Base-by-base conservation (phyloP, 2,888 invertebrate species). In the Apantesis nais region DNA sequence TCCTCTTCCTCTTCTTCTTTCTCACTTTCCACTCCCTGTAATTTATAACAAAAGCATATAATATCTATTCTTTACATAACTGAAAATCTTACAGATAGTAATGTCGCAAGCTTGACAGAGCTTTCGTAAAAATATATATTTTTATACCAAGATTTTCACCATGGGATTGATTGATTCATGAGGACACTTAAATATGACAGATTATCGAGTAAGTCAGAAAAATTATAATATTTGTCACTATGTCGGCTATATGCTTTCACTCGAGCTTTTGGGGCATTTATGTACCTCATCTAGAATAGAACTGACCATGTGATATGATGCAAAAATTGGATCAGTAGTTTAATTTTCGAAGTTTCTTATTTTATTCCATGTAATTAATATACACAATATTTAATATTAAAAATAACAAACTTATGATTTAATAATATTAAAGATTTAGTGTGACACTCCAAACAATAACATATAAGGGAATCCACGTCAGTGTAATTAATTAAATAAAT, bases 1-100 rank as follows among this genome's bases (percentile, higher is more conserved):
- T 93, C 93, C 39, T 90, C 90, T 22, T 91, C 91, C 74, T 93
- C 94, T 66, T 94, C 90, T 74, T 93, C 93, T 68, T 92, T 92
- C 34, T 92, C 92, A 77, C 93, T 94, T 74, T 95, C 95, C 72
- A 90, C 81, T 8, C 94, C 94, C 95, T 95, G 89, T 52, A 93
- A 91, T 75, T 73, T 9, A 62, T 25, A 12, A 70, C 4, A 60
- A 7, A 52, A 52, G 11, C 2, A 16, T n/a, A 52, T 66, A n/a
- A n/a, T n/a, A n/a, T n/a, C n/a, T n/a, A n/a, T n/a, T n/a, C n/a
- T n/a, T n/a, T n/a, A n/a, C n/a, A n/a, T n/a, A n/a, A n/a, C n/a
- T n/a, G n/a, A n/a, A n/a, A n/a, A n/a, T n/a, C n/a, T n/a, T 48
- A 22, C 2, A 52, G 22, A 48, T 48, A 9, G n/a, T n/a, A n/a